Evolutionary conservation across 37 sponge, comb jelly and placozoan species (phyloP), one percentile per base, ranked within the genome.

Genomic region (Diacarnus erythraeanus): DNA sequence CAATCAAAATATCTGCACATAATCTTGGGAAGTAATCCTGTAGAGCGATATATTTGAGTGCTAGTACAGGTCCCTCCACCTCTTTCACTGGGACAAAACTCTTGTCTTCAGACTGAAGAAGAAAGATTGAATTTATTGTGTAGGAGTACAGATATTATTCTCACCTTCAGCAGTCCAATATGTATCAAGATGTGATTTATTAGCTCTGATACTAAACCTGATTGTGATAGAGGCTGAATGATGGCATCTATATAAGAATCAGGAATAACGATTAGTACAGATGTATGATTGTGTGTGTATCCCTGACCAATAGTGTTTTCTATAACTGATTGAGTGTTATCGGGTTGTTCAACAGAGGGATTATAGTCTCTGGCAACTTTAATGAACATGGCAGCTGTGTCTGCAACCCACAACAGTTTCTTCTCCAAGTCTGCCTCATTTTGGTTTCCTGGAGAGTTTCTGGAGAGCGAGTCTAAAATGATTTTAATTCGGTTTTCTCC

Each of bases 81-180:
- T 80, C 72, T 4, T 74, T 70, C 6, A 84, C 73, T 56, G 88
- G 88, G 23, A 58, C 42, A 37, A 94, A 89, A 25, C 61, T 69
- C 61, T 90, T 90, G 42, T 94, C 91, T 44, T 90, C 88, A 20
- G 76, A 74, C 94, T 89, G 43, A 77, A 56, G 29, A 26, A 30
- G 70, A 35, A 57, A 39, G 41, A 44, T 17, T 10, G 54, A 43
- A 69, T 22, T 10, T 6, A 38, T 66, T 5, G 41, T 2, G 47
- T 42, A 37, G 12, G 3, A 22, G 10, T 20, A 31, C 15, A 23
- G 29, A 36, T 30, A 27, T 64, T 37, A 21, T 25, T 30, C 67
- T 27, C n/a, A 94, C 94, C 81, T 94, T 94, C 15, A 94, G 38
- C 38, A 94, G 77, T 1, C 94, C 94, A 58, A 90, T 59, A 37